Conservation (phyloP, 2,888 invertebrate genomes). For the Euplagia quadripunctaria region DNA sequence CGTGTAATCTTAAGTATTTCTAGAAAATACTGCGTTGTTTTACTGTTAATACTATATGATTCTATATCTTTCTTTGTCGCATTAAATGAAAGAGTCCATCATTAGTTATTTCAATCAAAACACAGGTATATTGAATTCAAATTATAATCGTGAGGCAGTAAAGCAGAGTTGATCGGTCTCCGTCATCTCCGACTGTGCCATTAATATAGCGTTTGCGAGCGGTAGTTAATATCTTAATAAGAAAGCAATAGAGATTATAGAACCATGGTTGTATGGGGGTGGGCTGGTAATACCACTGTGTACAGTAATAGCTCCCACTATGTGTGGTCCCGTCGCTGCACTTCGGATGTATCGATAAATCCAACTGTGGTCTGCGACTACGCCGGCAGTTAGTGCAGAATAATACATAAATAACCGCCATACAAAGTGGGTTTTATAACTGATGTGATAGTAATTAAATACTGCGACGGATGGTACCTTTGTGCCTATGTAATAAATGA, state of each 20-base stretch:
- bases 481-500: conserved; percentile 5
- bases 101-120: conserved; percentile 40
- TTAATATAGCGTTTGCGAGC: conserved; percentile 76
- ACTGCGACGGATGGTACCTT: conserved; percentile 2
- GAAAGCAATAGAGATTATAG: conserved; percentile 81
- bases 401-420: conserved; percentile 51
- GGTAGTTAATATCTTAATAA: conserved; percentile 85
- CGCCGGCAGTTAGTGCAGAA: conserved; percentile 52
- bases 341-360: conserved; percentile 63
- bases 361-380: conserved; percentile 34
- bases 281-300: conserved; percentile 56
- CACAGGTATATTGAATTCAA: conserved; percentile 46
- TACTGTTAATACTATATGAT: background rate
- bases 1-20: conserved; percentile 1
- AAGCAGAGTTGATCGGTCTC: conserved; percentile 40
- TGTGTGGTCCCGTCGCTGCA: conserved; percentile 76
- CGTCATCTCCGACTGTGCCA: conserved; percentile 48
- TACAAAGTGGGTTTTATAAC: conserved; percentile 41
- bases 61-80: background rate
- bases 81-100: conserved; percentile 8
- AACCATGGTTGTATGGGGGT: conserved; percentile 65
- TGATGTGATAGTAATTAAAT: conserved; percentile 36
- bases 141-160: conserved; percentile 58
- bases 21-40: background rate
- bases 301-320: conserved; percentile 58